phyloP scores from a whole-genome alignment of 2,888 invertebrate genomes.

The Volucella inanis region DNA sequence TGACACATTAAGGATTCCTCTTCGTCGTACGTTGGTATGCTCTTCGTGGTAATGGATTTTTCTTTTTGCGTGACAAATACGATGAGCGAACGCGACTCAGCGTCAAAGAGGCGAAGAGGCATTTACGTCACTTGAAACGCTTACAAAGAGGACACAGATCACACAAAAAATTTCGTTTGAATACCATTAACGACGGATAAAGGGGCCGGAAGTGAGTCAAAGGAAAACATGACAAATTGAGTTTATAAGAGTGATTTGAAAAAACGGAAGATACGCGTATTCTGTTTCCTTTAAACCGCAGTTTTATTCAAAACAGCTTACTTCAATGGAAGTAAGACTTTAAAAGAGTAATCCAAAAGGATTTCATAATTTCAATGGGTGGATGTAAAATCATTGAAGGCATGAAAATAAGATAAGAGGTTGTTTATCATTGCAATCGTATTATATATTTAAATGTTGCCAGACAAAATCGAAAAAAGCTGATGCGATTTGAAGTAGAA shows the following conservation, averaged over 20 bases:
- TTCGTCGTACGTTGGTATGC: not conserved
- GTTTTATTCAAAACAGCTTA: slow-evolving; percentile 26
- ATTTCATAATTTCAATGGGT: no score
- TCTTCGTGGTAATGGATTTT: slow-evolving; percentile 30
- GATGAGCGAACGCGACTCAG: slow-evolving; percentile 44
- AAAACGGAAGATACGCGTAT: not conserved
- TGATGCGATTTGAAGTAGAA: no score
- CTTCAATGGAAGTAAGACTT: slow-evolving; percentile 5
- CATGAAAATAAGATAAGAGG: no score
- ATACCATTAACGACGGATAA: slow-evolving; percentile 40
- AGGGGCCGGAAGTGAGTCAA: slow-evolving; percentile 20
- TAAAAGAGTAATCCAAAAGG: no score
- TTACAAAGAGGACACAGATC: slow-evolving; percentile 53
- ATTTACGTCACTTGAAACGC: slow-evolving; percentile 27
- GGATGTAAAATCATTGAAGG: no score
- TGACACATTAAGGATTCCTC: slow-evolving; percentile 60
- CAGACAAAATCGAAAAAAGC: no score
- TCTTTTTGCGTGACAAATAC: slow-evolving; percentile 61
- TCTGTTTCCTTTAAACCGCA: slow-evolving; percentile 2
- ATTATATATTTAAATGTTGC: no score
- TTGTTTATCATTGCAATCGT: no score
- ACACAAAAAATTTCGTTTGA: slow-evolving; percentile 49
- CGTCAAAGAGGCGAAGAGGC: not conserved
- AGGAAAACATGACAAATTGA: slow-evolving; percentile 19
- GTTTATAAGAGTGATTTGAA: slow-evolving; percentile 42